Evolutionary conservation across 2,113 vertebrate species (phyloP).

Genomic region (Syrrhaptes paradoxus): DNA sequence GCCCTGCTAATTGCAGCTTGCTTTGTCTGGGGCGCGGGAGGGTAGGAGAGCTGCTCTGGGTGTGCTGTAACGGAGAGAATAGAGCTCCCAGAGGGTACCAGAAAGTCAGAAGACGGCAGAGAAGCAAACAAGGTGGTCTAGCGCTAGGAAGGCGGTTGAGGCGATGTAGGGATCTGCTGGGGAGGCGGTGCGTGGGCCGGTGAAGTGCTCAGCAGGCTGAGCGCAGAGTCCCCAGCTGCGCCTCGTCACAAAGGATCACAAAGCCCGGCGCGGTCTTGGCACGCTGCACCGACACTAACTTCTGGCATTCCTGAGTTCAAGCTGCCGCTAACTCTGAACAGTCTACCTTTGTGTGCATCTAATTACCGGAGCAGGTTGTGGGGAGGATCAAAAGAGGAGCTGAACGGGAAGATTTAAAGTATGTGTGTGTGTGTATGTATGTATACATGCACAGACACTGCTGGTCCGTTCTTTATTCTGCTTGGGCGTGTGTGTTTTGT

Average conservation of each 20-base stretch:
- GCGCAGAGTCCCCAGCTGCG: constrained; percentile 48
- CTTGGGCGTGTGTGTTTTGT: not conserved
- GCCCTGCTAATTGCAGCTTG: not conserved
- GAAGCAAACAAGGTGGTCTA: not conserved
- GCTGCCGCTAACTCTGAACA: not conserved
- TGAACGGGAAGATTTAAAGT: not conserved
- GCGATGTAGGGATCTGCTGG: not conserved
- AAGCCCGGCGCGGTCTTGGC: not conserved
- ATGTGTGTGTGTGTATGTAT: not conserved
- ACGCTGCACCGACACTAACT: not conserved
- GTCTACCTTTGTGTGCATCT: not conserved
- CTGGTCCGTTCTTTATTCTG: not conserved
- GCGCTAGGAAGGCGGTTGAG: not conserved
- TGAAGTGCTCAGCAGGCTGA: constrained; percentile 61
- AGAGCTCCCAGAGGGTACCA: not conserved
- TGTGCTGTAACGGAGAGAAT: not conserved
- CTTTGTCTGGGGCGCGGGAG: not conserved
- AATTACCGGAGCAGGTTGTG: not conserved
- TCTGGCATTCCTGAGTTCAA: not conserved
- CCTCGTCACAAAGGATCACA: constrained; percentile 17
- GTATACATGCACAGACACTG: not conserved
- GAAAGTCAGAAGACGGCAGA: constrained; percentile 23
- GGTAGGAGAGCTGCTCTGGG: not conserved
- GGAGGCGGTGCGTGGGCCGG: constrained; percentile 40
- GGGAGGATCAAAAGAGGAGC: not conserved